phyloP scores from a whole-genome alignment of 1,140 invertebrate species.

The Trypoxylus dichotomus region DNA sequence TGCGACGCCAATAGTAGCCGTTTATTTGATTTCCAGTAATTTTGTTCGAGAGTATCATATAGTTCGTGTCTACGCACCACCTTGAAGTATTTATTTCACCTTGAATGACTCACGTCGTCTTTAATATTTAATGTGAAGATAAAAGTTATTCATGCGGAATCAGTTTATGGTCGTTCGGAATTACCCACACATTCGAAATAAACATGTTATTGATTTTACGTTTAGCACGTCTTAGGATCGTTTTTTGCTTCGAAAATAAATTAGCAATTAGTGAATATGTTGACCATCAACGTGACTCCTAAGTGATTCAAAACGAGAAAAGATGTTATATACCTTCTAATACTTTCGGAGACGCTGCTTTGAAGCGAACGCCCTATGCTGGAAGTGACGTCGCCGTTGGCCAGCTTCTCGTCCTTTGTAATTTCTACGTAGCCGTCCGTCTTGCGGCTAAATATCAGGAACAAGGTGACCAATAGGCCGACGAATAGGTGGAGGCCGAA shows the following conservation, averaged over 20 bases:
- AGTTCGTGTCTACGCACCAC: background rate
- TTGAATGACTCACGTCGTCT: background rate
- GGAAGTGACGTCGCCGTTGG: constrained; percentile 40
- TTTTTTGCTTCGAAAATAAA: background rate
- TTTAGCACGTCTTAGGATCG: background rate
- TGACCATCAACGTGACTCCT: background rate
- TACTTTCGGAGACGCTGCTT: constrained; percentile 45
- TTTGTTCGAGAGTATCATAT: background rate
- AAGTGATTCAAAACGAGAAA: background rate
- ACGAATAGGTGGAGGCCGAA: constrained; percentile 66
- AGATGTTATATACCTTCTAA: constrained; percentile 41
- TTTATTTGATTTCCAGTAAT: background rate
- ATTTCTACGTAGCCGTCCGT: constrained; percentile 45
- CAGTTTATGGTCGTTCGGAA: background rate
- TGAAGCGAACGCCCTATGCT: constrained; percentile 34
- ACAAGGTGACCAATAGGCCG: constrained; percentile 50
- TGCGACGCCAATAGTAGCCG: too few species aligned
- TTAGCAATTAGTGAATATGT: background rate
- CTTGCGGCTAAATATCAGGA: constrained; percentile 37
- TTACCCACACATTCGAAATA: background rate
- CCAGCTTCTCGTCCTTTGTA: constrained; percentile 45
- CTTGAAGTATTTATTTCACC: background rate
- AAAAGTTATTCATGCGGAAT: background rate
- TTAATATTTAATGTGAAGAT: background rate
- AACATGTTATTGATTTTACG: background rate